Percentiles rank a stretch among this genome's conserved stretches.
phyloP scores from a whole-genome alignment of 2,888 invertebrate genomes.

The Griposia aprilina region DNA sequence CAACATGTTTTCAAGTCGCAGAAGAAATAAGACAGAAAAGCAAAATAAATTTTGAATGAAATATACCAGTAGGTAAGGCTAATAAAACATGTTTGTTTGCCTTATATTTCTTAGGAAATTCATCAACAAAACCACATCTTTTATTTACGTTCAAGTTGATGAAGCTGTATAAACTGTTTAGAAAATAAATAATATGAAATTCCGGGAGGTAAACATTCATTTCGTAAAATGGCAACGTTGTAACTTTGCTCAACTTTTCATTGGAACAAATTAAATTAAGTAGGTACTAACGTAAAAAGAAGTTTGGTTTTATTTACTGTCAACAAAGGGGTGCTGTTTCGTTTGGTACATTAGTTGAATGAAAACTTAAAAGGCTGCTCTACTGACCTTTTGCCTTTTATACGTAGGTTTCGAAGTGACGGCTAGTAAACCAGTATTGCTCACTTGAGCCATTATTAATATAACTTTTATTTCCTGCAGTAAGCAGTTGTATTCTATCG shows the following conservation, averaged over 20 bases:
- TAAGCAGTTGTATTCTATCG: constrained; percentile 72
- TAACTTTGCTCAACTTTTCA: constrained; percentile 2
- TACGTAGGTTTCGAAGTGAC: constrained; percentile 85
- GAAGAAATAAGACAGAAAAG: not conserved
- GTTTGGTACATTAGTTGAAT: not conserved
- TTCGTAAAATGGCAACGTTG: not conserved
- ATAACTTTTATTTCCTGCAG: constrained; percentile 39
- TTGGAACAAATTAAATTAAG: constrained; percentile 5
- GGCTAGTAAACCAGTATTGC: constrained; percentile 92
- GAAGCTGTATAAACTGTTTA: constrained; percentile 27
- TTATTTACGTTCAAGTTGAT: not conserved
- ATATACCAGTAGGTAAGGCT: not conserved
- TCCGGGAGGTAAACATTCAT: constrained; percentile 2
- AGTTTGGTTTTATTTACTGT: constrained; percentile 19
- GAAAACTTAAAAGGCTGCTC: constrained; percentile 7
- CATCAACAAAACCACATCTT: not conserved
- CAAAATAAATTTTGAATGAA: not conserved
- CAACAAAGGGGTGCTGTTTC: constrained; percentile 10
- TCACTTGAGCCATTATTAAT: constrained; percentile 90
- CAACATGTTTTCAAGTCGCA: not conserved
- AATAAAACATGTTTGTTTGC: not conserved
- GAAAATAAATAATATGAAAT: constrained; percentile 22
- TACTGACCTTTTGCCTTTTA: constrained; percentile 79
- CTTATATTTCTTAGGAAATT: not conserved
- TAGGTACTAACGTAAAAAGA: constrained; percentile 15